Evolutionary conservation across 2,888 invertebrate genomes (phyloP), one percentile per base, ranked within the genome.

Genomic region (Stratiomys singularior): DNA sequence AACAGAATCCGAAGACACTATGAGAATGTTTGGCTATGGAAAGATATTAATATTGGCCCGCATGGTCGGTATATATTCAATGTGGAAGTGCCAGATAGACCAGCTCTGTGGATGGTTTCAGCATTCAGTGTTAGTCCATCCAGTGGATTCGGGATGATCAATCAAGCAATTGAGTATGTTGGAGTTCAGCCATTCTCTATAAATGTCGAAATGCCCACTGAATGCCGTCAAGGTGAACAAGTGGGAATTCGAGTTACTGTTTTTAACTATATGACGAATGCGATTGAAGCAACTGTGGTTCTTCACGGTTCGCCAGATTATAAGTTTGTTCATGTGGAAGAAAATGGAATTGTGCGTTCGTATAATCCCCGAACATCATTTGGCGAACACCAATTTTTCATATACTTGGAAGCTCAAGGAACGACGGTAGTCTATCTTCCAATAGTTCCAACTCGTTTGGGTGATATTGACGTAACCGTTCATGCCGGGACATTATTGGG

Each of bases 21-120:
- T 87, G 96, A 97, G 83, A 96, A 97, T 87, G 94, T 95, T 78
- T 98, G 98, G 98, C 88, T 97, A 76, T 98, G 98, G 98, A 92
- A 93, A 80, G 97, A 97, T 87, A 92, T 96, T 74, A 96, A 96
- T 86, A 96, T 97, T 83, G 96, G 95, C 0, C 96, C 96, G 23
- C 96, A 96, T 86, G 96, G 96, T 0, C 91, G 96, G 5, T 94
- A 90, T 84, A 95, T 96, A 78, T 96, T 96, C 87, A 94, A 93
- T 77, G 88, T 94, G 60, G 93, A 94, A 52, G 96, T 96, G n/a
- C 96, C 96, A 0, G 89, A 92, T 78, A 88, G 91, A 76, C 96
- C 96, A 0, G 96, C 94, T 0, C 93, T 94, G 82, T 98, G 98
- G 98, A 96, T 97, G 89, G 91, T 98, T 0, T 95, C 96, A 13